Percentiles rank a stretch among this genome's conserved stretches.
Evolutionary conservation across 2,888 invertebrate genomes (phyloP).

Genomic region (Lysandra coridon): DNA sequence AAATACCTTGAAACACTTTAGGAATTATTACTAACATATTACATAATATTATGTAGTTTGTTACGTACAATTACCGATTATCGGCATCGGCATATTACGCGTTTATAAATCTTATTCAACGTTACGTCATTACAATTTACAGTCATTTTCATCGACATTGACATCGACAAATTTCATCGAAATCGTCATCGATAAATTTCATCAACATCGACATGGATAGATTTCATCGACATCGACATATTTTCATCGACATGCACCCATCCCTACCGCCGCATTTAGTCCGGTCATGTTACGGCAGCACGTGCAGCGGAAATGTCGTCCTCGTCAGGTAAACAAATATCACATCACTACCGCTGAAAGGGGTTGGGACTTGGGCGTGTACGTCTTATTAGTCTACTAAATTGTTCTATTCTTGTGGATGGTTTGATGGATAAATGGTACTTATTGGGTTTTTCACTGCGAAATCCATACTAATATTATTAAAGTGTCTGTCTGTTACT

Average conservation of each 20-base stretch:
- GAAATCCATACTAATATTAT: too few relatives aligned
- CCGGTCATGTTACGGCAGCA: conserved; percentile 62
- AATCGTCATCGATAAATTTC: neutral
- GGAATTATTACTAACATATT: too few relatives aligned
- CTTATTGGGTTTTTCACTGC: too few relatives aligned
- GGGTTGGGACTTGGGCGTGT: conserved; percentile 27
- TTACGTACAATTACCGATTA: too few relatives aligned
- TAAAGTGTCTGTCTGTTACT: too few relatives aligned
- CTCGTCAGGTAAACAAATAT: conserved; percentile 76
- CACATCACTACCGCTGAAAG: conserved; percentile 43
- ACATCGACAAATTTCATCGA: neutral
- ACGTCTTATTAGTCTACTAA: conserved; percentile 4
- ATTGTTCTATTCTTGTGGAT: neutral
- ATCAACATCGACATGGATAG: neutral
- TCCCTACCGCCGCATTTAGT: conserved; percentile 37
- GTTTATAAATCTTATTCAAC: too few relatives aligned
- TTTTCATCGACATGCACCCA: neutral
- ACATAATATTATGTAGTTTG: too few relatives aligned
- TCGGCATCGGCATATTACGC: too few relatives aligned
- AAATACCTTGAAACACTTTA: too few relatives aligned
- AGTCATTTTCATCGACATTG: too few relatives aligned
- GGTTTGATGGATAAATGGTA: neutral
- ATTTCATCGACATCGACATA: neutral
- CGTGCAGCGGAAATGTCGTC: conserved; percentile 77
- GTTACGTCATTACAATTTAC: too few relatives aligned